A percentile compares a stretch with the other conserved stretches of the same genome.
These are phyloP conservation scores for Lasiommata megera DNA, from an alignment of 2,888 invertebrate genomes.

Conservation along the genomic window DNA sequence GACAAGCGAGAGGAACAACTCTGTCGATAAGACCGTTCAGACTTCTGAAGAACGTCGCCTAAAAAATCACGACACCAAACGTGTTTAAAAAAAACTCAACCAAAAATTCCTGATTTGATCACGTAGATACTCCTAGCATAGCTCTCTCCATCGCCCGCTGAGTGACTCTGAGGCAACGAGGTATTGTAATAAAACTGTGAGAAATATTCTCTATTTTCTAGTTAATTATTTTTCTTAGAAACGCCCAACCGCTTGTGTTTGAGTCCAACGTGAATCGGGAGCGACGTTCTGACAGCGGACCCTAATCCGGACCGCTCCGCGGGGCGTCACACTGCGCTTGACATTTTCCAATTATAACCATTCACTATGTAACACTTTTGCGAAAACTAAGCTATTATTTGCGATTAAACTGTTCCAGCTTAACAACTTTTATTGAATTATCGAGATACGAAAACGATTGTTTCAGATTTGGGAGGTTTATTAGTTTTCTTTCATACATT, in stretches of 20 bases:
- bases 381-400: conserved; percentile 51
- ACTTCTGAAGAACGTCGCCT: no score
- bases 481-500: conserved; percentile 7
- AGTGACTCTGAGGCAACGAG: no score
- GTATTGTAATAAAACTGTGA: background rate
- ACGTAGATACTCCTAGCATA: no score
- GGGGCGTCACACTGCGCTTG: conserved; percentile 67
- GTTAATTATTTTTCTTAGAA: conserved; percentile 16
- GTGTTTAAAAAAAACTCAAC: no score
- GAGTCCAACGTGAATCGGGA: conserved; percentile 33
- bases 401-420: conserved; percentile 48
- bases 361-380: conserved; percentile 70
- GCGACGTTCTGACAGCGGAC: conserved; percentile 67
- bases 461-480: conserved; percentile 11
- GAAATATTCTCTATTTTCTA: background rate
- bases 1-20: no score
- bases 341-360: conserved; percentile 74
- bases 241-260: conserved; percentile 31
- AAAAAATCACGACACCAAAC: no score
- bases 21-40: no score
- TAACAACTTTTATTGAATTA: conserved; percentile 44
- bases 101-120: no score
- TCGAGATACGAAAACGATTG: conserved; percentile 35
- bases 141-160: no score
- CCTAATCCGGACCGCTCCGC: conserved; percentile 67